Conservation (phyloP, 2,797 vertebrate species). For the Poecile montanus region DNA sequence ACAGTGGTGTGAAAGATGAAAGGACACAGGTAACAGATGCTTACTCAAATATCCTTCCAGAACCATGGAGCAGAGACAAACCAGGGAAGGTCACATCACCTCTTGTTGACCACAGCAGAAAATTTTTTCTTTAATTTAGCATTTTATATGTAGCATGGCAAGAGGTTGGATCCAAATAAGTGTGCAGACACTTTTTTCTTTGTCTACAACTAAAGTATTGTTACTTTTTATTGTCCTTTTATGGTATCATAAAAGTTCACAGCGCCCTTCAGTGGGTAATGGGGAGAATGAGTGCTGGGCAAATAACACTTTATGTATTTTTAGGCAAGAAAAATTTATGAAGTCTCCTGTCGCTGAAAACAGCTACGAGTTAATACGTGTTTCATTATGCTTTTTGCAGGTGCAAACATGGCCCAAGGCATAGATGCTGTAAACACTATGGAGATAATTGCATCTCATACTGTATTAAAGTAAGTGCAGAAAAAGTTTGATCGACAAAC, state of each 20-base stretch:
- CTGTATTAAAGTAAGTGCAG: constrained; percentile 92
- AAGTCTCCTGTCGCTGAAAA: constrained; percentile 30
- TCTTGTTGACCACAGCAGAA: background rate
- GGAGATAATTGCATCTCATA: constrained; percentile 98
- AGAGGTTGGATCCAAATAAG: background rate
- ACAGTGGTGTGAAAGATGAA: background rate
- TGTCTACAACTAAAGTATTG: constrained; percentile 28
- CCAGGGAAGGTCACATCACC: background rate
- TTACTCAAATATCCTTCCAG: background rate
- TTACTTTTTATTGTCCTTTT: constrained; percentile 54
- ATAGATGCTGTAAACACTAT: constrained; percentile 97
- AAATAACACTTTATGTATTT: constrained; percentile 18
- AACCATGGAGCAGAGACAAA: background rate
- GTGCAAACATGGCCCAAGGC: constrained; percentile 94
- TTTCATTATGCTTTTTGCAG: constrained; percentile 78
- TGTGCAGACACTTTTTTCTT: background rate
- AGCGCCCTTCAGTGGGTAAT: constrained; percentile 7
- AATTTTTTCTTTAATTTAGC: background rate
- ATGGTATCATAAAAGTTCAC: constrained; percentile 40
- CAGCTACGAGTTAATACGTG: constrained; percentile 14
- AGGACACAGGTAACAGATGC: background rate
- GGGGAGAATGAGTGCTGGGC: background rate
- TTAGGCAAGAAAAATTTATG: constrained; percentile 23
- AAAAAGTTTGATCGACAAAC: background rate
- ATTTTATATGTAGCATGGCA: background rate